These are phyloP conservation scores for Psilopsiagon aurifrons DNA, from an alignment of 2,113 vertebrate species.

Conservation along the genomic window DNA sequence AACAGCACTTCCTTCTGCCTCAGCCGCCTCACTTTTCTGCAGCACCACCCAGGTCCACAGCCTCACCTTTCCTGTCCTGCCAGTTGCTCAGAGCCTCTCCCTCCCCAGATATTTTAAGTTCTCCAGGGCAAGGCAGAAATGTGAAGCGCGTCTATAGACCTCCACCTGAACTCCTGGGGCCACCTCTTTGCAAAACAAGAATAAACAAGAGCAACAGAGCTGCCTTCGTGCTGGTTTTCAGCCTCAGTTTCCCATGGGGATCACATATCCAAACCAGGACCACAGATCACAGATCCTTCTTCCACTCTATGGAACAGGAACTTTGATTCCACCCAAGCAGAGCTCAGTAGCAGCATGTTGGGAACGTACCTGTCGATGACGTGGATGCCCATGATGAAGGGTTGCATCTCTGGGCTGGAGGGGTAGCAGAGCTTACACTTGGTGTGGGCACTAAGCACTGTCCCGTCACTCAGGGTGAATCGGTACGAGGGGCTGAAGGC, in stretches of 20 bases:
- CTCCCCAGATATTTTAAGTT: not conserved
- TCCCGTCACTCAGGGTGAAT: constrained; percentile 93
- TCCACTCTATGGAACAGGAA: rapidly evolving
- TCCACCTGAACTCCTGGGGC: not conserved
- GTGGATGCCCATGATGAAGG: constrained; percentile 98
- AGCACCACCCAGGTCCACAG: not conserved
- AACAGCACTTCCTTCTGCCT: not conserved
- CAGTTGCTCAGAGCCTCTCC: not conserved
- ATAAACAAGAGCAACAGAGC: not conserved
- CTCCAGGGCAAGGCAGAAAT: not conserved
- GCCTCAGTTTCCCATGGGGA: not conserved
- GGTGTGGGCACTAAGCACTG: constrained; percentile 92
- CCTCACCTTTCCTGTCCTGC: not conserved
- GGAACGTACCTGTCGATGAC: constrained; percentile 90
- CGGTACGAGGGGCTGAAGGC: constrained; percentile 95
- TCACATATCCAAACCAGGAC: not conserved
- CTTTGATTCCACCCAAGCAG: not conserved
- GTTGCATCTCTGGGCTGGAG: constrained; percentile 89
- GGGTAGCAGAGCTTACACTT: constrained; percentile 97
- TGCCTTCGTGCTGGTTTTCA: not conserved
- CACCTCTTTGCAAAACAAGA: not conserved
- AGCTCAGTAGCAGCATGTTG: rapidly evolving
- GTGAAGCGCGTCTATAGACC: not conserved
- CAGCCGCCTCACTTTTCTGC: not conserved
- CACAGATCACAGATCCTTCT: not conserved